phyloP scores from a whole-genome alignment of 2,113 vertebrate genomes.

The Crotalus viridis region DNA sequence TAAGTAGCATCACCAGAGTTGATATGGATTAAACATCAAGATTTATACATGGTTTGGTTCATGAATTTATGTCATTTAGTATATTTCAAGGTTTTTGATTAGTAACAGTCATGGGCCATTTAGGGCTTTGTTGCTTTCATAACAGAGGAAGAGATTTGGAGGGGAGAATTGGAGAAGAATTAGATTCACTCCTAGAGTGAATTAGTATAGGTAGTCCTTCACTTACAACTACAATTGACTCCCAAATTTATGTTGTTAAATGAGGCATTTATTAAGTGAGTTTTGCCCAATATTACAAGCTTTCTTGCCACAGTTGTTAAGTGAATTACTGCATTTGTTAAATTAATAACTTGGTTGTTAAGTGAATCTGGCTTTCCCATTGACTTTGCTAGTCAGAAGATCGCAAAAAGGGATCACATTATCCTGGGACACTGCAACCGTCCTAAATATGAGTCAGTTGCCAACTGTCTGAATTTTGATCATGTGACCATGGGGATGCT shows the following conservation, averaged over 20 bases:
- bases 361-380: background rate
- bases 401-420: background rate
- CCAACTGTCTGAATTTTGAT: too few species aligned
- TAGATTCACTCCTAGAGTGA: background rate
- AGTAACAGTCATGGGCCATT: background rate
- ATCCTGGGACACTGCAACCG: background rate
- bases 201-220: background rate
- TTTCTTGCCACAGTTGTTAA: background rate
- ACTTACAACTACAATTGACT: background rate
- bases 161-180: background rate
- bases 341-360: background rate
- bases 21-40: background rate
- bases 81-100: background rate
- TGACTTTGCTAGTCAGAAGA: background rate
- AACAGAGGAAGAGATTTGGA: background rate
- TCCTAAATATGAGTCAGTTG: background rate
- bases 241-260: background rate
- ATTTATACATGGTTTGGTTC: background rate
- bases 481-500: too few species aligned
- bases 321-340: background rate
- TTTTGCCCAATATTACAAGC: background rate
- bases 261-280: background rate
- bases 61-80: background rate
- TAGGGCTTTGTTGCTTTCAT: background rate
- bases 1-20: background rate